Base-by-base conservation (phyloP, 1,140 invertebrate species). In the Saccostrea glomerata region DNA sequence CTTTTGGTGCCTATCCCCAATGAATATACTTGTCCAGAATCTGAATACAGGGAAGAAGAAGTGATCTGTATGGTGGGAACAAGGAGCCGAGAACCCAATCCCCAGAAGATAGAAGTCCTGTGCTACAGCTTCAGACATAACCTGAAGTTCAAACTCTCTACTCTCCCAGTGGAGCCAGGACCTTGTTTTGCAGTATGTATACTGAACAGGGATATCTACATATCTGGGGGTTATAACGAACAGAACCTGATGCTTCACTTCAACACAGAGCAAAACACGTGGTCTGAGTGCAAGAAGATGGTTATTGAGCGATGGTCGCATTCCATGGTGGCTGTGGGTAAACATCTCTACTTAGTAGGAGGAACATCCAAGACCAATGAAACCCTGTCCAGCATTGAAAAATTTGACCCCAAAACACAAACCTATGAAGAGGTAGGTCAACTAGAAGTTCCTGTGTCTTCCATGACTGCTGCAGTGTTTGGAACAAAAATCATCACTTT, bases 1-100 rank as follows among this genome's bases (percentile, higher is more conserved):
- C n/a, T n/a, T n/a, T n/a, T n/a, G n/a, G n/a, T n/a, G n/a, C n/a
- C n/a, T n/a, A n/a, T 56, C 13, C 55, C 58, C 58, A 58, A 36
- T 20, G 84, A 85, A 40, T 55, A 20, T 20, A 25, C 58, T 11
- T 40, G 25, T n/a, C 54, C 55, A 13, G 88, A 88, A n/a, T 89
- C 88, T 11, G 85, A 77, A 6, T 85, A 87, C 86, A 66, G 89
- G 82, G 40, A 84, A 4, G 87, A 88, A 40, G 82, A 84, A 82
- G 86, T 90, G 20, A 66, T 92, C 73, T 90, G 86, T 54, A 90
- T 89, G 73, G 91, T 91, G 13, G 91, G 91, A 12, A 91, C 91
- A 15, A 36, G 89, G 9, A 88, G 86, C 25, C 17, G 87, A 47
- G 82, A 82, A 56, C 88, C 89, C 17, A 85, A 90, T 47, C 89